phyloP scores from a whole-genome alignment of 2,888 invertebrate species.

The Criorhina ranunculi region DNA sequence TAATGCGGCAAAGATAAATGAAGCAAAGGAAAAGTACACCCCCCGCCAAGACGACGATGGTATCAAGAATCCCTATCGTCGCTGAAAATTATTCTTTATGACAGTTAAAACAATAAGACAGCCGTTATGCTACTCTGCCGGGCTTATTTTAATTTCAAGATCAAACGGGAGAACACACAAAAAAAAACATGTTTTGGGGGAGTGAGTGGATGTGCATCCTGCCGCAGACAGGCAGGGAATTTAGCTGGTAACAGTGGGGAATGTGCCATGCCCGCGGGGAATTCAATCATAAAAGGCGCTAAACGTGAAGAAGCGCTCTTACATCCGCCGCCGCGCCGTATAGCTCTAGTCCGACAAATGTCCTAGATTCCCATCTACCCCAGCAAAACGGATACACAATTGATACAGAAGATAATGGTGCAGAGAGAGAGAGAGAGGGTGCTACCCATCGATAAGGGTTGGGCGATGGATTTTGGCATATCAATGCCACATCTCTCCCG shows the following conservation, averaged over 20 bases:
- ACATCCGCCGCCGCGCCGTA: background rate
- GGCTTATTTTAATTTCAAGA: conserved; percentile 76
- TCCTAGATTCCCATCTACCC: conserved; percentile 42
- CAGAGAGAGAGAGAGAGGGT: background rate
- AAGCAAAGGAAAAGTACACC: conserved; percentile 53
- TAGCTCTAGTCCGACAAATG: conserved; percentile 28
- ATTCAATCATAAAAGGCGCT: conserved; percentile 72
- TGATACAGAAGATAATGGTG: conserved; percentile 31
- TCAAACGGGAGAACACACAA: conserved; percentile 60
- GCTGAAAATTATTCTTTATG: conserved; percentile 73
- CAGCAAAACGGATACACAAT: conserved; percentile 8
- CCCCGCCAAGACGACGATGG: conserved; percentile 37
- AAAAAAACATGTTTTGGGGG: background rate
- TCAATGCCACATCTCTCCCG: conserved; percentile 28
- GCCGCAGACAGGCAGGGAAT: conserved; percentile 57
- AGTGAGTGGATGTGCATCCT: conserved; percentile 43
- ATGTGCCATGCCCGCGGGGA: conserved; percentile 63
- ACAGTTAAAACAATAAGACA: conserved; percentile 75
- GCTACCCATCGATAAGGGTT: conserved; percentile 56
- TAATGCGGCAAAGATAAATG: conserved; percentile 78
- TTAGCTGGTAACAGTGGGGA: conserved; percentile 24
- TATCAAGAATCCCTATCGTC: conserved; percentile 22
- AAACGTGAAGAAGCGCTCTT: conserved; percentile 43
- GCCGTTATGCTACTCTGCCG: conserved; percentile 39
- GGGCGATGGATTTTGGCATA: conserved; percentile 25